Percentiles rank a stretch among this genome's conserved stretches.
Conservation (phyloP, 30 jellyfish, hydroid and myxozoan genomes). For the Morbakka virulenta region DNA sequence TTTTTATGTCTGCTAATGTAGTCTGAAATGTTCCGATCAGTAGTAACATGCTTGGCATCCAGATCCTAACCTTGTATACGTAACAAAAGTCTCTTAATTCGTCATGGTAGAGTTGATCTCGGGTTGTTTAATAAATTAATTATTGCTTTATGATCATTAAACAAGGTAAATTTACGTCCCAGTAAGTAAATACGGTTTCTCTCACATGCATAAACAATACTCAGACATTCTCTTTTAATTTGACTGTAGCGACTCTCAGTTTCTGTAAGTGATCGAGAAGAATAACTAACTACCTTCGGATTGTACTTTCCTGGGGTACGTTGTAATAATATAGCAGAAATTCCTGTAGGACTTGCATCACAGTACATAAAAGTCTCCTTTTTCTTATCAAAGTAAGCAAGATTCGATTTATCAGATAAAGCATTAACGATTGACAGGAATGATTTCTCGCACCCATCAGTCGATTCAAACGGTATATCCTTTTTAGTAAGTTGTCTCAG, state of each 20-base stretch:
- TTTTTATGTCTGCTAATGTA: conserved; percentile 11
- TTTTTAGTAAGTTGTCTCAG: neutral
- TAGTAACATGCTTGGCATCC: neutral
- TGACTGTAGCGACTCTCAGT: conserved; percentile 20
- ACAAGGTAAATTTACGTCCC: neutral
- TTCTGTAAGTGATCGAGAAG: conserved; percentile 30
- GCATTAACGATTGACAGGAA: neutral
- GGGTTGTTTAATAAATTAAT: no score
- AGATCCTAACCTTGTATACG: conserved; percentile 8
- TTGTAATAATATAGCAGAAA: conserved; percentile 18
- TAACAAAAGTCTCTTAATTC: conserved; percentile 10
- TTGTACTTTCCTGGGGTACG: conserved; percentile 12
- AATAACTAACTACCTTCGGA: conserved; percentile 4
- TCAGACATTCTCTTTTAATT: conserved; percentile 40
- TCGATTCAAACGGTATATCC: conserved; percentile 2
- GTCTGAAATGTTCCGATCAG: conserved; percentile 1
- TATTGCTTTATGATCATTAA: neutral
- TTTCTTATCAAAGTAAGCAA: conserved; percentile 10
- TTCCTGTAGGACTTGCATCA: conserved; percentile 22
- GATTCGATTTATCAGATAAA: neutral
- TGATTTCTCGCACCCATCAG: conserved; percentile 20
- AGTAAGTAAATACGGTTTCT: neutral
- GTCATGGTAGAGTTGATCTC: no score
- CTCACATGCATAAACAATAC: conserved; percentile 31
- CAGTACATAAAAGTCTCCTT: conserved; percentile 1